Percentiles rank a stretch among this genome's conserved stretches.
Evolutionary conservation across 2,113 vertebrate species (phyloP).

Genomic region (Notothenia rossii): DNA sequence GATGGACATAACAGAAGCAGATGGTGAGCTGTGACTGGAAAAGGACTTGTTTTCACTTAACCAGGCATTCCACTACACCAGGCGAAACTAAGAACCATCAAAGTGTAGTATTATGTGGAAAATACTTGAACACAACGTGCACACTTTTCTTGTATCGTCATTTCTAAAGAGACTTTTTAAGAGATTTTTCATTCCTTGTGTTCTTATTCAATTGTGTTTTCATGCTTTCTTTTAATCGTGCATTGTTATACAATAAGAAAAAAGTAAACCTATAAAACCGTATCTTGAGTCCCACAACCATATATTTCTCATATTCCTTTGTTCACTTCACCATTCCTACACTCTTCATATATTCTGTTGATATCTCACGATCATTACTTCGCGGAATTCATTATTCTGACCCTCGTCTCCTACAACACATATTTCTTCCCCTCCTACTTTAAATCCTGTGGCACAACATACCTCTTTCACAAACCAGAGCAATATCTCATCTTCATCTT

Average conservation of each 20-base stretch:
- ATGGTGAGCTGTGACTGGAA: conserved; percentile 40
- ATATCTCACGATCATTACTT: conserved; percentile 27
- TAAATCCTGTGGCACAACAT: conserved; percentile 30
- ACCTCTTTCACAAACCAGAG: conserved; percentile 31
- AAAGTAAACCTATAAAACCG: conserved; percentile 2
- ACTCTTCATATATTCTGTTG: conserved; percentile 12
- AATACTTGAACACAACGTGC: conserved; percentile 26
- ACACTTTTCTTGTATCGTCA: conserved; percentile 19
- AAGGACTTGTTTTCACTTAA: conserved; percentile 33
- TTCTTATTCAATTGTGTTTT: neutral
- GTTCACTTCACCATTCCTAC: neutral
- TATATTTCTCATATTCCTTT: conserved; percentile 18
- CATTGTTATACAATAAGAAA: neutral
- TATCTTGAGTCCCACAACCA: conserved; percentile 13
- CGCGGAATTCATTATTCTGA: conserved; percentile 49
- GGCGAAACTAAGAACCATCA: conserved; percentile 23
- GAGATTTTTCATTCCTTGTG: conserved; percentile 20
- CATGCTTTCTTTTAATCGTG: conserved; percentile 3
- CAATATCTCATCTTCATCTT: conserved; percentile 45
- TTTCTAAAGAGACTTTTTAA: conserved; percentile 7
- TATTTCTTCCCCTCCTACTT: conserved; percentile 29
- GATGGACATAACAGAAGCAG: conserved; percentile 68
- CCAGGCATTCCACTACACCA: conserved; percentile 32
- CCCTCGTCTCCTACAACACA: conserved; percentile 27
- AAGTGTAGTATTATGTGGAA: conserved; percentile 33